Percentiles rank a stretch among this genome's conserved stretches.
Conservation (phyloP, 2,113 vertebrate genomes). For the Recurvirostra avosetta region DNA sequence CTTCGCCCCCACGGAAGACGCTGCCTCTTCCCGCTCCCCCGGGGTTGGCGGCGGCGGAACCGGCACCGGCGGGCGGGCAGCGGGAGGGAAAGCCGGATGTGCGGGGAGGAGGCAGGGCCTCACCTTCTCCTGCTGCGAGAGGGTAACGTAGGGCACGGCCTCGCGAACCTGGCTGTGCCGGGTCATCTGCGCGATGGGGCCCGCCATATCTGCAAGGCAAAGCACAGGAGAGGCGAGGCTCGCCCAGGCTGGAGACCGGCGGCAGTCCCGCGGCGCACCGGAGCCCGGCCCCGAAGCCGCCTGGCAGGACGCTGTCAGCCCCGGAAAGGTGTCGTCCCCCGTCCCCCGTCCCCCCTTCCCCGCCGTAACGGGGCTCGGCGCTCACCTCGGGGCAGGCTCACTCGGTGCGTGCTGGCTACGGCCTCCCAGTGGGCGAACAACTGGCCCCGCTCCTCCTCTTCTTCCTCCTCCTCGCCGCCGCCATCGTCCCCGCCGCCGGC, state of each 20-base stretch:
- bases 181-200: slow-evolving; percentile 82
- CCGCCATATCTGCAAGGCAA: slow-evolving; percentile 79
- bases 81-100: neutral
- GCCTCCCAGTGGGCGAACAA: slow-evolving; percentile 81
- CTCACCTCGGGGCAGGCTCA: slow-evolving; percentile 80
- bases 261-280: no score
- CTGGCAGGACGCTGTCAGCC: neutral
- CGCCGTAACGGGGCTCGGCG: neutral
- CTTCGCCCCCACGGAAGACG: neutral
- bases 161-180: slow-evolving; percentile 74
- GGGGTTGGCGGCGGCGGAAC: neutral
- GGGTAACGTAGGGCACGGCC: slow-evolving; percentile 63
- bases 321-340: neutral
- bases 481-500: neutral
- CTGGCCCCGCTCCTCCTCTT: slow-evolving; percentile 47
- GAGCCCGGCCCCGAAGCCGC: no score
- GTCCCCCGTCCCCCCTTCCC: no score
- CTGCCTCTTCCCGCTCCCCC: neutral
- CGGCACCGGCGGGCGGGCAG: no score
- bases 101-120: neutral
- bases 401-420: slow-evolving; percentile 80
- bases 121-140: slow-evolving; percentile 80
- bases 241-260: neutral
- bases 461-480: slow-evolving; percentile 26
- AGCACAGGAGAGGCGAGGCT: neutral